phyloP scores from a whole-genome alignment of 2,113 vertebrate genomes.

The Gobiocypris rarus region DNA sequence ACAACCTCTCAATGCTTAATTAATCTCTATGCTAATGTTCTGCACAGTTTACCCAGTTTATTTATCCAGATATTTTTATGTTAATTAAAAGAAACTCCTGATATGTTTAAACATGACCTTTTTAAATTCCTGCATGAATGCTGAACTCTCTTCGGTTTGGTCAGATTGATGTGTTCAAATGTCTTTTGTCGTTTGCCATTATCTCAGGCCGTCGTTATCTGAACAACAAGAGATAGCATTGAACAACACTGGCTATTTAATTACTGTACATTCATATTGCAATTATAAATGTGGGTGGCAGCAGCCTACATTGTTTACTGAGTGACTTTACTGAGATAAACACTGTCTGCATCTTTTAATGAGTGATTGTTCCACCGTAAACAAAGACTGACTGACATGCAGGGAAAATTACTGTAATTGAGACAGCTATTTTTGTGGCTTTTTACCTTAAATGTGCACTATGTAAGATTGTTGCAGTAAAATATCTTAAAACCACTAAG shows the following conservation, averaged over 20 bases:
- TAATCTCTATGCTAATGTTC: conserved; percentile 39
- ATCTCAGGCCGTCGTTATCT: neutral
- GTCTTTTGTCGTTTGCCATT: neutral
- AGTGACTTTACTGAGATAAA: conserved; percentile 6
- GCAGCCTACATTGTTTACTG: conserved; percentile 10
- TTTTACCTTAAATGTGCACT: neutral
- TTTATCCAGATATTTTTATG: conserved; percentile 27
- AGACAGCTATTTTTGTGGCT: neutral
- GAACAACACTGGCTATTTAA: conserved; percentile 4
- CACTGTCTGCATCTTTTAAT: conserved; percentile 4
- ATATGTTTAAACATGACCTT: neutral
- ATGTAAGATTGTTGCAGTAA: too few species aligned
- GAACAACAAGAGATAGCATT: neutral
- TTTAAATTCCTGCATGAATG: neutral
- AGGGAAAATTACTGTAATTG: neutral
- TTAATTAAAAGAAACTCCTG: neutral
- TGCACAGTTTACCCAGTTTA: conserved; percentile 6
- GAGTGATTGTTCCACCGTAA: neutral
- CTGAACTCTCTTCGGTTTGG: neutral
- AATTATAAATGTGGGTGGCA: conserved; percentile 24
- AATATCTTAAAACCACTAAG: too few species aligned
- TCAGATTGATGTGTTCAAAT: neutral
- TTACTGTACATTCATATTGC: conserved; percentile 18
- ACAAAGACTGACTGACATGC: neutral
- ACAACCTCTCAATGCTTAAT: conserved; percentile 21